phyloP scores from a whole-genome alignment of 2,888 invertebrate species.

The Drosophila aldrichi region DNA sequence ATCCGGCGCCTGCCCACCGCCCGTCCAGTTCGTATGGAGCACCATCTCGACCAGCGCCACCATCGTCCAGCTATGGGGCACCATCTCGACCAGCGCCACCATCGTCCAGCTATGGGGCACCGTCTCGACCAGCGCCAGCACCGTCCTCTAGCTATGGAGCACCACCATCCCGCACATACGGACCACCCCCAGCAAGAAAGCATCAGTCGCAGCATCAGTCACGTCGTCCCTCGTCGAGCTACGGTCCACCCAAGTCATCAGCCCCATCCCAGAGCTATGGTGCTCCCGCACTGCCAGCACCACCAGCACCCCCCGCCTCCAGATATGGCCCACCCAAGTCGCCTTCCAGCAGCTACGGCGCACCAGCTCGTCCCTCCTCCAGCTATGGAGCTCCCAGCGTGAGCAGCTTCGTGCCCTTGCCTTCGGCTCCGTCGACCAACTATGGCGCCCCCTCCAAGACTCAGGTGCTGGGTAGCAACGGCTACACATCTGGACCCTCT shows the following conservation, averaged over 20 bases:
- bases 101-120: slow-evolving; percentile 75
- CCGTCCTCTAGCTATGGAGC: slow-evolving; percentile 65
- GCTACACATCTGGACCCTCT: slow-evolving; percentile 80
- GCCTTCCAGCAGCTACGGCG: slow-evolving; percentile 72
- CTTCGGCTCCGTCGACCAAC: slow-evolving; percentile 85
- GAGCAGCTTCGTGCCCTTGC: slow-evolving; percentile 77
- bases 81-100: slow-evolving; percentile 51
- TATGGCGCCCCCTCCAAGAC: slow-evolving; percentile 86
- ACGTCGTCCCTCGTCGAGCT: slow-evolving; percentile 86
- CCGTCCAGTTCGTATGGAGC: slow-evolving; percentile 50
- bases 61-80: slow-evolving; percentile 82
- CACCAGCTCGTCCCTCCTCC: slow-evolving; percentile 83
- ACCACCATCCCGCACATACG: slow-evolving; percentile 82
- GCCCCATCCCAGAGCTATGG: slow-evolving; percentile 85
- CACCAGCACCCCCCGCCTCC: slow-evolving; percentile 67
- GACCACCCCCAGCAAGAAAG: slow-evolving; percentile 81
- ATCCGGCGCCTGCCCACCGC: background rate
- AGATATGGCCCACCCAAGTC: slow-evolving; percentile 73
- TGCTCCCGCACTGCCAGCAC: slow-evolving; percentile 85
- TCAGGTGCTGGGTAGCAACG: slow-evolving; percentile 63
- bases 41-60: slow-evolving; percentile 66
- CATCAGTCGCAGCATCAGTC: slow-evolving; percentile 76
- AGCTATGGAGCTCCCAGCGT: slow-evolving; percentile 85
- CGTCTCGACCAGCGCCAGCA: slow-evolving; percentile 79
- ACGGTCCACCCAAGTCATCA: slow-evolving; percentile 82